Base-by-base conservation (phyloP, 2,113 vertebrate genomes). In the Plotosus lineatus region DNA sequence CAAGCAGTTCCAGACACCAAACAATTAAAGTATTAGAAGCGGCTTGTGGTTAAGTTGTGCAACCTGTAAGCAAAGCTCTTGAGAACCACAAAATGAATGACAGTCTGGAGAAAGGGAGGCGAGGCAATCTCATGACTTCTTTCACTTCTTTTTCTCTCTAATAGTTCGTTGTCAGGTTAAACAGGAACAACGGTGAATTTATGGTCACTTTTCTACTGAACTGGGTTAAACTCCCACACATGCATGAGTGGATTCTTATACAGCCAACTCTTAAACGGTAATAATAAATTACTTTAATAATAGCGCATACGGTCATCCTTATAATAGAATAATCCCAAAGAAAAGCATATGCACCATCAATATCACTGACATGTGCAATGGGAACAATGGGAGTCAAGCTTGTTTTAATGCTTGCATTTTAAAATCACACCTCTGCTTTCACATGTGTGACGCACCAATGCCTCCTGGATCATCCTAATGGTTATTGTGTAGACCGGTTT, bases 121-220 rank as follows among this genome's bases (percentile, higher is more conserved):
- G n/a, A n/a, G 9, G 15, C n/a, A 4, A n/a, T 23, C 11, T 17
- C 33, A 78, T 78, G 40, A 66, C 21, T 46, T 19, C 40, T 21
- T 80, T 61, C 56, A 28, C 44, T 28, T 73, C 17, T 33, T 74
- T 72, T 72, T 60, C 55, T 51, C 53, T 63, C 56, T 50, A 11
- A 50, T 28, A 73, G 44, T 65, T 42, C 61, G 36, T 65, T 75
- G 36, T 36, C 9, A 28, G 46, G 33, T 19, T 51, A 26, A 63
- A 65, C 19, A 11, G 55, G 14, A 65, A 42, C 38, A 33, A n/a
- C 71, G n/a, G 31, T 28, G 33, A 66, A 81, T 75, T 81, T 53
- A 81, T 75, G 65, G 53, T 33, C n/a, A 42, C 33, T 65, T 68
- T 55, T 79, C 65, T 31, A 56, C 58, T 79, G 56, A 75, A 42